A percentile compares a stretch with the other conserved stretches of the same genome.
phyloP scores from a whole-genome alignment of 2,797 vertebrate genomes.

The Novumbra hubbsi region DNA sequence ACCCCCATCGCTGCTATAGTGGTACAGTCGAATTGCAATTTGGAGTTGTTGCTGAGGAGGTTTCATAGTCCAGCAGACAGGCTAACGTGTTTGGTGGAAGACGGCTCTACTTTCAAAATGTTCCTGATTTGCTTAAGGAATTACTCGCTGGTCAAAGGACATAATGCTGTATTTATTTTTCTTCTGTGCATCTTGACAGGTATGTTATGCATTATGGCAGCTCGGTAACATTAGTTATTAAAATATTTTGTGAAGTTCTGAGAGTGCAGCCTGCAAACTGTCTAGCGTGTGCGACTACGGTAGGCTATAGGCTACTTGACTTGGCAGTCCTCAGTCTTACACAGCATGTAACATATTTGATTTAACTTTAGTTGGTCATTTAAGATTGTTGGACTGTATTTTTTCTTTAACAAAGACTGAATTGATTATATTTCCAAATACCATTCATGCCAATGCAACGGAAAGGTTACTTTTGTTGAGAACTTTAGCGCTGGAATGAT shows the following conservation, averaged over 20 bases:
- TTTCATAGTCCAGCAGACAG: conserved; percentile 57
- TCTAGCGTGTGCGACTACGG: not conserved
- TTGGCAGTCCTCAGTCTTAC: not conserved
- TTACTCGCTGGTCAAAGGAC: conserved; percentile 43
- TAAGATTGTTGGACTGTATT: not conserved
- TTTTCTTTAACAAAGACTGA: not conserved
- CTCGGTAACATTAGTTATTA: not conserved
- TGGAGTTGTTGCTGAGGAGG: conserved; percentile 81
- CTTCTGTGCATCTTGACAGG: conserved; percentile 65
- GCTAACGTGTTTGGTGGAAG: conserved; percentile 25
- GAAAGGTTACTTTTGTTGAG: conserved; percentile 44
- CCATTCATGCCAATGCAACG: not conserved
- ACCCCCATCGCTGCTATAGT: conserved; percentile 40
- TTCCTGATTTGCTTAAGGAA: conserved; percentile 55
- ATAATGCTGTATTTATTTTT: conserved; percentile 49
- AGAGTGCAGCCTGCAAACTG: not conserved
- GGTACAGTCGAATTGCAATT: conserved; percentile 76
- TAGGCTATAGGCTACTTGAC: not conserved
- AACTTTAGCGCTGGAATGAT: conserved; percentile 22
- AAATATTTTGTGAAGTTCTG: not conserved
- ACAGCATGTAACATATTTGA: not conserved
- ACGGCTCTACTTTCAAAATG: conserved; percentile 59
- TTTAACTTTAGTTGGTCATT: not conserved
- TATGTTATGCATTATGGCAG: conserved; percentile 49
- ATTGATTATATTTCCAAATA: not conserved